Base-by-base conservation (phyloP, 2,797 vertebrate genomes). In the Thunnus albacares region DNA sequence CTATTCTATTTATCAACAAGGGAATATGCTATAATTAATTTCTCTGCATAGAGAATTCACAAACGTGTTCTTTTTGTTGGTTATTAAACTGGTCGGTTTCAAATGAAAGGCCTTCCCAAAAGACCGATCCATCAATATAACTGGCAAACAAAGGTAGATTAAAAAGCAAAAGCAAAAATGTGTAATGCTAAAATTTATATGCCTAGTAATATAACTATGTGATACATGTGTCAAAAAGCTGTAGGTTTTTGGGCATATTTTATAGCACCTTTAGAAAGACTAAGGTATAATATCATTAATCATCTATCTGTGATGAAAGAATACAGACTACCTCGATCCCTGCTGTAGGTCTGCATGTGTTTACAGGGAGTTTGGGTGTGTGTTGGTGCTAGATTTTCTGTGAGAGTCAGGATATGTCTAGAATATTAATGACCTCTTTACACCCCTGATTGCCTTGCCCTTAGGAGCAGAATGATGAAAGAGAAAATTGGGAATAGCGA, bases 401-500 rank as follows among this genome's bases (percentile, higher is more conserved):
- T 12, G 33, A 60, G 47, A 55, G 33, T 62, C 52, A 35, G 67
- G 47, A 33, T 76, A 71, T 68, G 67, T 76, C 60, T 70, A 18
- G 80, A 87, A 83, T 87, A 85, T 77, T 80, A 90, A 78, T n/a
- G 49, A 81, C 51, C 79, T 81, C 75, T 83, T 86, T 76, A 51
- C 71, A 81, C 72, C 70, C 82, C 65, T 79, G 79, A 83, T 82
- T 82, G 64, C 78, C 79, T 60, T 61, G 72, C 76, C 77, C 71
- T 11, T 43, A 89, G 86, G 82, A 85, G 35, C 51, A 56, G 75
- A 72, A 69, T 79, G 81, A 87, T 82, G 73, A 81, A 76, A 79
- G 85, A 79, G 60, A 81, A 80, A 79, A 82, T 49, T 53, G 62
- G 64, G 70, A 80, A 67, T 12, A 70, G 24, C 43, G 43, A 87